These are phyloP conservation scores for Carollia perspicillata DNA, from an alignment of 2,113 vertebrate genomes.

Conservation along the genomic window DNA sequence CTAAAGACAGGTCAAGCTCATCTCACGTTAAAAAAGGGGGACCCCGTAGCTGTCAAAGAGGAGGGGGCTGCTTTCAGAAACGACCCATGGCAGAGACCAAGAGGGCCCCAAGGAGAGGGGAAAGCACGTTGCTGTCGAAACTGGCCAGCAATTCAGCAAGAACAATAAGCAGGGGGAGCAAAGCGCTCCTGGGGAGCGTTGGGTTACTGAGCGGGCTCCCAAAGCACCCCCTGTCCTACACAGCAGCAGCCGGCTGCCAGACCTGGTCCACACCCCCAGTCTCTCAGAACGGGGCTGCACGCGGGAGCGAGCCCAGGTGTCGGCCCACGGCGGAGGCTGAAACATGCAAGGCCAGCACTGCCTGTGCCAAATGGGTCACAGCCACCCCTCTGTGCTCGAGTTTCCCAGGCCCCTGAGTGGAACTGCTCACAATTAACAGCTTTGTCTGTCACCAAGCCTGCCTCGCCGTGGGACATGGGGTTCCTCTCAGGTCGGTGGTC, in stretches of 20 bases:
- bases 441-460: slow-evolving; percentile 56
- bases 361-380: slow-evolving; percentile 70
- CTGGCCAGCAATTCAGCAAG: not conserved
- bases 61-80: not conserved
- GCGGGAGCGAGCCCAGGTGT: slow-evolving; percentile 68
- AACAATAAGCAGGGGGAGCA: not conserved
- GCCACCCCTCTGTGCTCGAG: slow-evolving; percentile 39
- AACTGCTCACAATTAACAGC: slow-evolving; percentile 65
- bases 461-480: not conserved
- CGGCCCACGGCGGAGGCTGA: slow-evolving; percentile 5
- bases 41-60: not conserved
- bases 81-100: not conserved
- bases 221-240: slow-evolving; percentile 53
- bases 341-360: slow-evolving; percentile 49
- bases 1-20: not conserved
- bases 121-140: slow-evolving; percentile 1
- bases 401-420: slow-evolving; percentile 68
- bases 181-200: not conserved
- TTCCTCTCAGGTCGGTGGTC: slow-evolving; percentile 32
- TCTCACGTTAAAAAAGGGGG: not conserved
- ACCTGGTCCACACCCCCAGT: slow-evolving; percentile 47
- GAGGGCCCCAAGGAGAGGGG: not conserved
- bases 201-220: not conserved
- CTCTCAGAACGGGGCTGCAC: slow-evolving; percentile 57
- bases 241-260: slow-evolving; percentile 55